Evolutionary conservation across 2,888 invertebrate species (phyloP), one percentile per base, ranked within the genome.

Genomic region (Rambutsinella grinnellia): DNA sequence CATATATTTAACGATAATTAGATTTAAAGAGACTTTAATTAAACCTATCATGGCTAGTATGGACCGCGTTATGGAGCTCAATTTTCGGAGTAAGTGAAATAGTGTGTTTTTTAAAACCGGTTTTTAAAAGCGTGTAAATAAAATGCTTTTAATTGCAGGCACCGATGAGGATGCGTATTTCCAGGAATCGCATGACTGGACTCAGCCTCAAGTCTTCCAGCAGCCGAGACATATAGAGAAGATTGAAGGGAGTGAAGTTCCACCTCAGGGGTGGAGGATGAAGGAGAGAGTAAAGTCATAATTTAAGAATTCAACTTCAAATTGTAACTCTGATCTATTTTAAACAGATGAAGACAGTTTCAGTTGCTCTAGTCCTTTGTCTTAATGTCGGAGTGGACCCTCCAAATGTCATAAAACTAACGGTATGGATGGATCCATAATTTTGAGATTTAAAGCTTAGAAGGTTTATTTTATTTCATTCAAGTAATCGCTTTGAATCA

Each of bases 381-480:
- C 90, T 99, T 49, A 99, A 99, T 88, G 95, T 99, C 69, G 99
- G 99, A n/a, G 98, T 99, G 21, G 99, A 99, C 87, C 99, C 99
- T 1, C 99, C 99, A 0, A 99, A 99, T 87, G 92, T 99, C 68
- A 93, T 97, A 44, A 99, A 99, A 88, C 97, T 97, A 2, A n/a
- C n/a, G 86, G 97, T 97, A 86, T 99, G 99, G 99, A 95, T 97
- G 85, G 96, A 65, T 27, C 65, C 65, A 13, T 13, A n/a, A n/a
- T n/a, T n/a, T n/a, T n/a, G n/a, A n/a, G n/a, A n/a, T n/a, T n/a
- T n/a, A n/a, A n/a, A n/a, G n/a, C n/a, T n/a, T n/a, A n/a, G n/a
- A n/a, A n/a, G n/a, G n/a, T n/a, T n/a, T n/a, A n/a, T n/a, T n/a
- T n/a, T n/a, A n/a, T n/a, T n/a, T n/a, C n/a, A n/a, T n/a, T n/a